Evolutionary conservation across 2,888 invertebrate species (phyloP).

Genomic region (Sarcophaga caerulescens): DNA sequence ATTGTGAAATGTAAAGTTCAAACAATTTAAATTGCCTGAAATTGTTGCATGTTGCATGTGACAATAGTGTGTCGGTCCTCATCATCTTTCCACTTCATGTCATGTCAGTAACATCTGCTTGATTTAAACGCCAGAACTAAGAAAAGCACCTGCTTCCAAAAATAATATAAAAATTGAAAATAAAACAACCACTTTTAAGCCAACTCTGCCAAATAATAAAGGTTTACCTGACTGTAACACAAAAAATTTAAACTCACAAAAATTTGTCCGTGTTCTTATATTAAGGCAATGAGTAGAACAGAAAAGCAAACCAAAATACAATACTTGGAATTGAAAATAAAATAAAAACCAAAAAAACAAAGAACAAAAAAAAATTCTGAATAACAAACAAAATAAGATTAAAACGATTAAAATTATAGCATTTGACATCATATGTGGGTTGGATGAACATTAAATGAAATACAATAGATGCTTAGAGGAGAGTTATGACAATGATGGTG

Average conservation of each 20-base stretch:
- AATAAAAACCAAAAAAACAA: background rate
- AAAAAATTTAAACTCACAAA: background rate
- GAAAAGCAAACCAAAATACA: no score
- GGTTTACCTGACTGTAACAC: background rate
- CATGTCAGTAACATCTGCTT: slow-evolving; percentile 30
- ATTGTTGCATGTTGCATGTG: no score
- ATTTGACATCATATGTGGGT: slow-evolving; percentile 37
- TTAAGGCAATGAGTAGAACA: no score
- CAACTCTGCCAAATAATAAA: background rate
- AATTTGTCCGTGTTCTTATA: background rate
- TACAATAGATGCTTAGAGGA: background rate
- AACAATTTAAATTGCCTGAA: no score
- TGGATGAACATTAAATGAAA: slow-evolving; percentile 20
- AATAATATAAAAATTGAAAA: background rate
- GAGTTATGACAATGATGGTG: background rate
- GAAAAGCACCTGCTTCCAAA: slow-evolving; percentile 31
- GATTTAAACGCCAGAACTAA: background rate
- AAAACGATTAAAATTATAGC: background rate
- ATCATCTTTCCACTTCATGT: background rate
- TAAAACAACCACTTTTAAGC: background rate
- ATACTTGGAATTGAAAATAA: no score
- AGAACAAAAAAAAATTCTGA: background rate
- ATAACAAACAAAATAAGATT: slow-evolving; percentile 1
- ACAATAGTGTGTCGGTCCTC: no score
- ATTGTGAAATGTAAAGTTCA: no score